Base-by-base conservation (phyloP, 2,888 invertebrate genomes). In the Galeopsomyia nigrocyanea region DNA sequence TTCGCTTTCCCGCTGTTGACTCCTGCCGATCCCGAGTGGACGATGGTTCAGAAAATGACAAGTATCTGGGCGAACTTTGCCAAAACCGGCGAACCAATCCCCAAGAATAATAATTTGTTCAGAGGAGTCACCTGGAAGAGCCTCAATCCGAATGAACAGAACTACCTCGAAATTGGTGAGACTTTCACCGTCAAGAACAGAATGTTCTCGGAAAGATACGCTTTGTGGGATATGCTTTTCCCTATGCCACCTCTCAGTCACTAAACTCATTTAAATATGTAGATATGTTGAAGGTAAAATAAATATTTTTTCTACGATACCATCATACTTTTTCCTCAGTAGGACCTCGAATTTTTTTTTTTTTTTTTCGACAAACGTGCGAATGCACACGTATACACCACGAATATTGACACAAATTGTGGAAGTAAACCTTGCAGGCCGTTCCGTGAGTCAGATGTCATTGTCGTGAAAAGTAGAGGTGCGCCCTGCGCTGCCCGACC, bases 21-120 rank as follows among this genome's bases (percentile, higher is more conserved):
- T 51, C 82, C 80, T 49, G 87, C 87, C 61, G 87, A 87, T 65
- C 87, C 87, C 7, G 88, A 89, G 70, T 82, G 83, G 51, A 76
- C 79, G 14, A 86, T 87, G 68, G 86, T 89, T 1, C 80, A 84
- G 16, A 84, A 84, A 57, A 78, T 87, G 78, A 88, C 88, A 0
- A 78, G 82, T 0, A 77, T 88, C 60, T 73, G 64, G 64, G 17
- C 22, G 7, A 65, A 68, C n/a, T 73, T 73, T 14, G 73, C 73
- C 7, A 77, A 76, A 46, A 79, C 78, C 82, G 91, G 87, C 82
- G 90, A 84, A 80, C 90, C 88, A 5, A 86, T 87, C 66, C 87
- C 87, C 0, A 80, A 80, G 22, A 76, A 80, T 19, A 79, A 82
- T 19, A 80, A 81, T 16, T 74, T 81, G n/a, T 79, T 87, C 64